A percentile compares a stretch with the other conserved stretches of the same genome.
These are phyloP conservation scores for Drosophila tristis DNA, from an alignment of 1,140 invertebrate species.

Conservation along the genomic window DNA sequence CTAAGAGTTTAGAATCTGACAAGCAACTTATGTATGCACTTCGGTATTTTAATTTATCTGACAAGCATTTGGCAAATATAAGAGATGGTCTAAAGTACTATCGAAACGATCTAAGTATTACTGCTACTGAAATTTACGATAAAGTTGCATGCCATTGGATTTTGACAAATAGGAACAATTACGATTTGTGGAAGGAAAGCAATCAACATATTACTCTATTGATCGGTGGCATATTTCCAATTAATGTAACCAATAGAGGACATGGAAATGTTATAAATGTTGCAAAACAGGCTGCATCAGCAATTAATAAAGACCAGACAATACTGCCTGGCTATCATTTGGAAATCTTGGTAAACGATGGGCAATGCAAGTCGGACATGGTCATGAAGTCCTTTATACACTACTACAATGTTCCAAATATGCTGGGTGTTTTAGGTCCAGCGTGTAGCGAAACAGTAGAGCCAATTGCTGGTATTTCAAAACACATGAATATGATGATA, in stretches of 20 bases:
- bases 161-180: conserved; percentile 85
- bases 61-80: conserved; percentile 24
- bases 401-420: conserved; percentile 86
- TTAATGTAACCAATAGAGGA: conserved; percentile 86
- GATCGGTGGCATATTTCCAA: conserved; percentile 92
- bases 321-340: conserved; percentile 88
- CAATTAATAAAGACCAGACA: conserved; percentile 87
- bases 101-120: not conserved
- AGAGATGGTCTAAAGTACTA: conserved; percentile 8
- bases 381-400: conserved; percentile 93
- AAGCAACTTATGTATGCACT: conserved; percentile 85
- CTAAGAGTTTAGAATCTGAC: conserved; percentile 85
- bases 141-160: conserved; percentile 90
- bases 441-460: conserved; percentile 94
- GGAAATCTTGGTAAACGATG: conserved; percentile 87
- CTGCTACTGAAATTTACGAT: conserved; percentile 56
- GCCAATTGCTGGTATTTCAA: conserved; percentile 91
- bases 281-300: conserved; percentile 87
- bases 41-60: conserved; percentile 43
- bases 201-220: conserved; percentile 85
- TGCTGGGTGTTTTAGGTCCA: conserved; percentile 92
- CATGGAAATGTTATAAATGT: conserved; percentile 88
- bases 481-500: conserved; percentile 90
- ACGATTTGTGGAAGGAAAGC: conserved; percentile 86
- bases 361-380: conserved; percentile 90